Evolutionary conservation across 2,113 vertebrate species (phyloP).

Genomic region (Clarias macrocephalus): DNA sequence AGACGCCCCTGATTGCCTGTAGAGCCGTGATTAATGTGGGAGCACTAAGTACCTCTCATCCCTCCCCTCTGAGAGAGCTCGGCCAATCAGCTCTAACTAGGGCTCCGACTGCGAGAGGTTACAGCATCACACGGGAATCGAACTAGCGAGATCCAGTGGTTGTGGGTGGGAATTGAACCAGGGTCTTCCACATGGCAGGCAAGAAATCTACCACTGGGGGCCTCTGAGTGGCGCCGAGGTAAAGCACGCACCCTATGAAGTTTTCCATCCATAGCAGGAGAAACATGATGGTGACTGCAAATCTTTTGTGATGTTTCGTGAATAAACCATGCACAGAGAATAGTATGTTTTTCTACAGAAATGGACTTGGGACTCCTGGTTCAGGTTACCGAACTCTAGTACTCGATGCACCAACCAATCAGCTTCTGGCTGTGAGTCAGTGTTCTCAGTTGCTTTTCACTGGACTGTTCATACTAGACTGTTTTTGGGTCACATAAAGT

Average conservation of each 20-base stretch:
- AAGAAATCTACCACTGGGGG: too few relatives aligned
- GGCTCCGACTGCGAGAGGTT: too few relatives aligned
- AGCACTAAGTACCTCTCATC: too few relatives aligned
- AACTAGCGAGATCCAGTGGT: too few relatives aligned
- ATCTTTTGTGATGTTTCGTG: background rate
- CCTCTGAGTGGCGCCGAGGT: too few relatives aligned
- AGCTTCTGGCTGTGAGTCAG: slow-evolving; percentile 9
- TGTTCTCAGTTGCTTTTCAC: background rate
- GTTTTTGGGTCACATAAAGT: background rate
- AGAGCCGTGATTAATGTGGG: too few relatives aligned
- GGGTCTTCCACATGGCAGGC: too few relatives aligned
- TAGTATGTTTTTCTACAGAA: slow-evolving; percentile 27
- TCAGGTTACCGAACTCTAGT: slow-evolving; percentile 4
- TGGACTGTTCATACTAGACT: background rate
- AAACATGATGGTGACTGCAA: background rate
- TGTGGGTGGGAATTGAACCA: too few relatives aligned
- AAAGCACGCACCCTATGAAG: background rate
- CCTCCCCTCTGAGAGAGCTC: too few relatives aligned
- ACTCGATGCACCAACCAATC: background rate
- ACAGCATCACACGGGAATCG: too few relatives aligned
- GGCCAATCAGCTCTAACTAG: too few relatives aligned
- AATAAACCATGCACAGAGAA: slow-evolving; percentile 5
- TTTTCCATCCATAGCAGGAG: background rate
- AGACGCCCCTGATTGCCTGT: too few relatives aligned
- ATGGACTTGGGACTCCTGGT: slow-evolving; percentile 31